Evolutionary conservation across 2,797 vertebrate genomes (phyloP), one percentile per base, ranked within the genome.

Genomic region (Eulemur mongoz): DNA sequence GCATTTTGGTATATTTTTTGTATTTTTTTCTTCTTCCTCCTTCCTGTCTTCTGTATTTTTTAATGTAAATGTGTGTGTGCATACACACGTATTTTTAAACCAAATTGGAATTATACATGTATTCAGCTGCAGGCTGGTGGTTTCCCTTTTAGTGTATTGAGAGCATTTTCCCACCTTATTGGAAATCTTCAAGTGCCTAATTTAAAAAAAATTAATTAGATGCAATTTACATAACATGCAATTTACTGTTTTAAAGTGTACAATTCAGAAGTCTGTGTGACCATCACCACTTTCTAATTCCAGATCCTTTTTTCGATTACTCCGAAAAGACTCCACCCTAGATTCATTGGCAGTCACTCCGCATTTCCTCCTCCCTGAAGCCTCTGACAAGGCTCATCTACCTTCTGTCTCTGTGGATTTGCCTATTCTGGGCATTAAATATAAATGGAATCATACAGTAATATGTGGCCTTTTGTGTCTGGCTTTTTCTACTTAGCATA

Each of bases 191-290:
- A 70, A n/a, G 76, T 80, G 40, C 25, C 48, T 84, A 75, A 59
- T 92, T 82, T 10, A 10, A 17, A 50, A 30, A 93, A 85, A 59
- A 50, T 57, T 86, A 72, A 70, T 91, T 69, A 90, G 65, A 50
- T 92, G 65, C 91, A 95, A 95, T 81, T 78, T 38, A 48, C 8
- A 43, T 94, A 32, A 63, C 10, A 11, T 65, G 18, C 30, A 84
- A 32, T 84, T 91, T 78, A 87, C 30, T 38, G 52, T 80, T 91
- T 95, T 94, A 92, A 97, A 83, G 32, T 79, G 12, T 83, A 32
- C 27, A 82, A 4, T 89, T 93, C 73, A 83, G 57, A 85, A 73
- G 13, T 67, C 83, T 94, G 32, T 80, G 43, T 91, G 79, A 85
- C 43, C 25, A 59, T 40, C 38, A 73, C 67, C 22, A 52, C 94